Base-by-base conservation (phyloP, 1,140 invertebrate species). In the Oedothorax gibbosus region DNA sequence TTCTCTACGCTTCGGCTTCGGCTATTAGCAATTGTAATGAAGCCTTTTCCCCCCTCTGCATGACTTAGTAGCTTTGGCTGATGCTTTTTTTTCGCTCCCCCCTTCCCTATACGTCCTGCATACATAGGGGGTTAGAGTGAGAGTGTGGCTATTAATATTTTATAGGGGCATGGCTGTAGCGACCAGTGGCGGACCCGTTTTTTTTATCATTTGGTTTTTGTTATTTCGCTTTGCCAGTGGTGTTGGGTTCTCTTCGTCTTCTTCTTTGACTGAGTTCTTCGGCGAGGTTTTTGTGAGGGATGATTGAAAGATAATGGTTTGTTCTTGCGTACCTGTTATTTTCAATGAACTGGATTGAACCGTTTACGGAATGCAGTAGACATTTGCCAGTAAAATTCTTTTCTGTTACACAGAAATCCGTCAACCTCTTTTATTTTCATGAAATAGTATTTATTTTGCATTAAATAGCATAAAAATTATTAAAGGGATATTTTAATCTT, bases 21-120 rank as follows among this genome's bases (percentile, higher is more conserved):
- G 80, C 80, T 82, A 82, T 82, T 82, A 82, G 80, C 80, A 82
- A 82, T 82, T 82, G 80, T 82, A 82, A 82, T 82, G 80, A 82
- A 82, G 80, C 80, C 78, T 73, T 64, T 82, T 73, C 80, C 80
- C 80, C 78, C 54, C 72, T 68, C 69, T 72, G 80, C 80, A 82
- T 82, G 80, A 82, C 53, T 82, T 82, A 82, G 80, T 82, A 82
- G 80, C 69, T 73, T 54, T 50, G 35, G 21, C 80, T 73, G 51
- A 18, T 20, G 18, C 66, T n/a, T 71, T 71, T 51, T 68, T 73
- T 82, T 73, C 50, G n/a, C 56, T 14, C 56, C 73, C 56, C n/a
- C 15, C 54, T 51, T n/a, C 75, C 72, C 21, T 57, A 15, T n/a
- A n/a, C 60, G 21, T 56, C 66, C 78, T 56, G 54, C 78, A 81